Conservation (phyloP, 1,140 invertebrate genomes). For the Drosophila pseudoobscura region DNA sequence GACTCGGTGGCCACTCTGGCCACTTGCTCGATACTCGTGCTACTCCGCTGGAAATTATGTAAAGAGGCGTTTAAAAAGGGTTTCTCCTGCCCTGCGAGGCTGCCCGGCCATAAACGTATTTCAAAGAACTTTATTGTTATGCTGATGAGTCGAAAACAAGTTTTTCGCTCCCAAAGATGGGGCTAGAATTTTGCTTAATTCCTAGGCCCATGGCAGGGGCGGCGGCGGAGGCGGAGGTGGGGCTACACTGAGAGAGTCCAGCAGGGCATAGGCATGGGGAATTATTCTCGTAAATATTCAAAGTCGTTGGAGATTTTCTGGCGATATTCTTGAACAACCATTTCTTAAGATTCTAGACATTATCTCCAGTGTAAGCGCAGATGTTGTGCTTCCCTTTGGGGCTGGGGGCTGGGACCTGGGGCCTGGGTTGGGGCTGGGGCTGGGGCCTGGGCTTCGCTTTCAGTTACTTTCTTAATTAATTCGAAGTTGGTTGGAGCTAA, state of each 20-base stretch:
- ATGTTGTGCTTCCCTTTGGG: constrained; percentile 38
- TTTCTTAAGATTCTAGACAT: too few relatives aligned
- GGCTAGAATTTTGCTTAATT: constrained; percentile 40
- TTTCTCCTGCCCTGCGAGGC: constrained; percentile 6
- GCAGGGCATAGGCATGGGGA: background rate
- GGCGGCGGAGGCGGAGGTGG: background rate
- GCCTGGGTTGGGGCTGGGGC: background rate
- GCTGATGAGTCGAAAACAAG: constrained; percentile 56
- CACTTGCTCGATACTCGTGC: background rate
- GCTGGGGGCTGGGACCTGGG: background rate
- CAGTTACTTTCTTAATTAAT: constrained; percentile 67
- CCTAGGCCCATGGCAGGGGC: constrained; percentile 11
- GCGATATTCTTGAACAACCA: background rate
- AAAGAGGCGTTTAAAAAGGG: constrained; percentile 58
- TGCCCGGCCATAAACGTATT: constrained; percentile 37
- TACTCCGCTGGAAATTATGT: constrained; percentile 43
- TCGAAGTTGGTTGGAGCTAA: constrained; percentile 32
- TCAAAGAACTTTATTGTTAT: constrained; percentile 66
- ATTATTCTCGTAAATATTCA: background rate
- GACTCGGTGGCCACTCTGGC: constrained; percentile 11
- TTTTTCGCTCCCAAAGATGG: constrained; percentile 6
- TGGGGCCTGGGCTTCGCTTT: constrained; percentile 33
- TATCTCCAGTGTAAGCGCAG: constrained; percentile 11
- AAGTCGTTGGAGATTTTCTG: too few relatives aligned
- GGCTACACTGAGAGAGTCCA: too few relatives aligned